Base-by-base conservation (phyloP, 2,888 invertebrate species). In the Nephrotoma appendiculata region DNA sequence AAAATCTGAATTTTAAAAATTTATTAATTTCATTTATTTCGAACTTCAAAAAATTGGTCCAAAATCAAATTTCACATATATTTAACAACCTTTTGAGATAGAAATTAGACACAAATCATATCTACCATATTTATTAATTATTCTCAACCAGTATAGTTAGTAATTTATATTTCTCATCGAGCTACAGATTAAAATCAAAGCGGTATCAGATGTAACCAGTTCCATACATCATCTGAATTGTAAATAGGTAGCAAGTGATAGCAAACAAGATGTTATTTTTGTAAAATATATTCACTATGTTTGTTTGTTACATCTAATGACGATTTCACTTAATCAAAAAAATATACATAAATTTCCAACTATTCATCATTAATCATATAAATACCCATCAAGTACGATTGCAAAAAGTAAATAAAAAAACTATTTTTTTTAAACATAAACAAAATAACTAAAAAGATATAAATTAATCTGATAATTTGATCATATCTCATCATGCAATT, bases 401-500 rank as follows among this genome's bases (percentile, higher is more conserved):
- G 84, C 84, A 84, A 12, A n/a, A 48, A 84, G 71, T 71, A 12
- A 83, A 83, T 1, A 83, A 83, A 83, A 83, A 84, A 43, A 31
- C 31, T 31, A 31, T 84, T 42, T n/a, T 52, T 52, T 52, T 52
- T 15, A 31, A 71, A 71, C 71, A 71, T 71, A 71, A 71, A 71
- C 71, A 71, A 71, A 71, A 71, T 71, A 71, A 52, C n/a, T 52
- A 15, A 52, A 52, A 31, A 52, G 52, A 52, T 52, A 52, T 52
- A 52, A 52, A 52, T 52, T 83, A 83, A 84, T 84, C 84, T 42
- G 84, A 84, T 84, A 84, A 84, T 84, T 84, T 84, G 84, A 84
- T 84, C 84, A 84, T 84, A 84, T 84, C 84, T 12, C 84, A 84
- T 84, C 84, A 42, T 84, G 43, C 84, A 84, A 84, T 84, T 84